Evolutionary conservation across 2,113 vertebrate genomes (phyloP).

Genomic region (Anser cygnoides): DNA sequence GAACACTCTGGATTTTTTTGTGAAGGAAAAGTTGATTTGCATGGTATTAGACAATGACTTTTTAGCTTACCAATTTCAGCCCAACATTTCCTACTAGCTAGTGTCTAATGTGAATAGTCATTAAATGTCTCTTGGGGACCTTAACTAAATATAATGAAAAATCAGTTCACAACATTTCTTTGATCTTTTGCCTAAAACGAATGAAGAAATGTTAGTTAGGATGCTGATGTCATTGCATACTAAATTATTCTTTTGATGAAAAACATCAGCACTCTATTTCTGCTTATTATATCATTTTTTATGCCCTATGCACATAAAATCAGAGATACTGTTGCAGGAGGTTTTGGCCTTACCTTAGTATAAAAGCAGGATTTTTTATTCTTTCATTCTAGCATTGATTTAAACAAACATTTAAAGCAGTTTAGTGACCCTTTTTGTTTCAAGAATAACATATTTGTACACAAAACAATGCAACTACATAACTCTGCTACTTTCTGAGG

Average conservation of each 20-base stretch:
- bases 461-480: background rate
- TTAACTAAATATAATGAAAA: background rate
- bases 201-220: background rate
- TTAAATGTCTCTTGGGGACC: background rate
- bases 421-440: background rate
- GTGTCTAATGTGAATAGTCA: background rate
- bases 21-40: background rate
- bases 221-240: conserved; percentile 3
- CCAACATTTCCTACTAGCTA: background rate
- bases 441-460: background rate
- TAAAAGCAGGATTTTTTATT: background rate
- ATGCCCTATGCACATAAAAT: background rate
- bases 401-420: background rate
- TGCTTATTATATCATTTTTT: background rate
- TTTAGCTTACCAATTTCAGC: background rate
- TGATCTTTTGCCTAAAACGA: conserved; percentile 24
- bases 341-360: background rate
- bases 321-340: background rate
- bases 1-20: background rate
- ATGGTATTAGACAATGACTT: background rate
- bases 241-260: conserved; percentile 40
- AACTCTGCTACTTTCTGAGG: background rate
- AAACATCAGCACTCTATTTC: background rate
- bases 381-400: background rate
- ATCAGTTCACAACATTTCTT: background rate